phyloP scores from a whole-genome alignment of 2,888 invertebrate species.

The Ennomos fuscantarius region DNA sequence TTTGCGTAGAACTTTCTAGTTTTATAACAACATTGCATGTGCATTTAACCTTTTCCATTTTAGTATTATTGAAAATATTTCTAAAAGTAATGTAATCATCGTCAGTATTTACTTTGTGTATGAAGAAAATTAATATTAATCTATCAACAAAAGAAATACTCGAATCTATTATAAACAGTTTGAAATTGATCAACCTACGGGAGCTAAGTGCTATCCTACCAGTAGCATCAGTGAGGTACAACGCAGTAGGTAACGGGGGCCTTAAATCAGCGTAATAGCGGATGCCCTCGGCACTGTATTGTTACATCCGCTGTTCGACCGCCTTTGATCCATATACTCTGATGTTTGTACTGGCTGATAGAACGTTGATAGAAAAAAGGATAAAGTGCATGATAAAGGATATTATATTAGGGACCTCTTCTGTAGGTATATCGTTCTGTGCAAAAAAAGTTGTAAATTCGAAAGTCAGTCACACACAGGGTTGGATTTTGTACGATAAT shows the following conservation, averaged over 20 bases:
- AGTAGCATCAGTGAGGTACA: conserved; percentile 32
- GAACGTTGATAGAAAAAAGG: conserved; percentile 1
- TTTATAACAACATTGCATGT: conserved; percentile 10
- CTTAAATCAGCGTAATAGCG: conserved; percentile 69
- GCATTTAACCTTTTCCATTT: neutral
- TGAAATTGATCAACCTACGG: neutral
- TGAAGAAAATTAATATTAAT: no score
- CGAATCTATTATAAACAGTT: no score
- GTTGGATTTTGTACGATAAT: no score
- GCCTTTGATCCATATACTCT: conserved; percentile 40
- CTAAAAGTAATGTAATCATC: no score
- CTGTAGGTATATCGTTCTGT: no score
- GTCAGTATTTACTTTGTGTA: no score
- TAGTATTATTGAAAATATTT: neutral
- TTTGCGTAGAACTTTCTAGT: conserved; percentile 36
- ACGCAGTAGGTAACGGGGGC: conserved; percentile 53
- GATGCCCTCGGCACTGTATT: conserved; percentile 59
- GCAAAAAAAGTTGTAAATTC: no score
- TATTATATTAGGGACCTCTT: neutral
- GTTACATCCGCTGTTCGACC: conserved; percentile 54
- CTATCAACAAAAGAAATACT: no score
- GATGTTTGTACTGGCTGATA: conserved; percentile 13
- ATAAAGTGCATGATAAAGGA: neutral
- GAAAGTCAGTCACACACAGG: no score
- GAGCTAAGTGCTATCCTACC: neutral